Evolutionary conservation across 2,113 vertebrate genomes (phyloP).

Genomic region (Eptatretus burgeri): DNA sequence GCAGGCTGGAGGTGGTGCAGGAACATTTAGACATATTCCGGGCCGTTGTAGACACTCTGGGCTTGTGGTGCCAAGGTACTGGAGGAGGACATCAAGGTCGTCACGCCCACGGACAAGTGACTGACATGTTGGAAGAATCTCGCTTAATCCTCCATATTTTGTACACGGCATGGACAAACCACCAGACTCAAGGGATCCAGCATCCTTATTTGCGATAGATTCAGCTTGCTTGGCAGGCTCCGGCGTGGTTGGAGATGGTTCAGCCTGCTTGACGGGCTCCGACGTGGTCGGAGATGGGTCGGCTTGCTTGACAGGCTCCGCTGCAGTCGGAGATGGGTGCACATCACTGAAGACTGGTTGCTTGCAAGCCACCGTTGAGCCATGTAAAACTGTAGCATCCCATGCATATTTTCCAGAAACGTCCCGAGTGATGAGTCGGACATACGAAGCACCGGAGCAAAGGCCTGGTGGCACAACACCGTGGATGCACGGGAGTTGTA

Average conservation of each 20-base stretch:
- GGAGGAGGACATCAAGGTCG: slow-evolving; percentile 38
- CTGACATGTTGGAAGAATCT: slow-evolving; percentile 36
- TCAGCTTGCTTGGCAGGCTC: background rate
- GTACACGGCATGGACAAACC: background rate
- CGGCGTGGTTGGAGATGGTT: background rate
- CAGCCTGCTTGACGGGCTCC: background rate
- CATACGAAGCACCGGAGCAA: slow-evolving; percentile 26
- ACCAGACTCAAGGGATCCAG: background rate
- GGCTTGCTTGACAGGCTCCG: background rate
- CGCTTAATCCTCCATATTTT: background rate
- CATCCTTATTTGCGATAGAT: background rate
- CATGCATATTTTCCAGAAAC: slow-evolving; percentile 96
- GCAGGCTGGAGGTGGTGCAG: slow-evolving; percentile 54
- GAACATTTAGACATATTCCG: slow-evolving; percentile 67
- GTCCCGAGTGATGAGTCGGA: slow-evolving; percentile 69
- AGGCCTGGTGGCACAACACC: background rate
- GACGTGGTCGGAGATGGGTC: background rate
- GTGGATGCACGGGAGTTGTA: slow-evolving; percentile 31
- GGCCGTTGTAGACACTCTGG: slow-evolving; percentile 70
- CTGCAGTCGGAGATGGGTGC: too few relatives aligned
- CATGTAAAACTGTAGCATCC: slow-evolving; percentile 53
- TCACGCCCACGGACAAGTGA: slow-evolving; percentile 48
- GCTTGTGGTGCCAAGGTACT: slow-evolving; percentile 40
- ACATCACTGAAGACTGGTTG: background rate
- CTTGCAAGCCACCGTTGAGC: slow-evolving; percentile 24